Evolutionary conservation across 2,113 vertebrate species (phyloP), one percentile per base, ranked within the genome.

Genomic region (Chauna torquata): DNA sequence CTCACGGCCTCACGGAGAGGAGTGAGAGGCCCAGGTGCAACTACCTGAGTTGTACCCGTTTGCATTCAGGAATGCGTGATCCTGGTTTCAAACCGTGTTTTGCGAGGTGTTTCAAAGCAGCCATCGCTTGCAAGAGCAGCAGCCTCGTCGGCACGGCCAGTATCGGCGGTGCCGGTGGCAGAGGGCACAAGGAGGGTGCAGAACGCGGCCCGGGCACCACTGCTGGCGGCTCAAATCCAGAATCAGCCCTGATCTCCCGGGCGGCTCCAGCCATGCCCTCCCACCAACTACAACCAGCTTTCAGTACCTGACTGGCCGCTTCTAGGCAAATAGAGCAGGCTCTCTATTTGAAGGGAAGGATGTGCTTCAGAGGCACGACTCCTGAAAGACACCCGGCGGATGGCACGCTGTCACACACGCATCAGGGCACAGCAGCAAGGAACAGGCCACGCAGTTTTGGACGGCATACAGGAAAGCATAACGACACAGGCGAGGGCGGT

Each of bases 221-320:
- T 76, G 27, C 8, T 6, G n/a, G 59, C 27, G 25, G 10, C 62
- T 70, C 6, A 3, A 40, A 78, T 4, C 36, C 70, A 13, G 17
- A 44, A 6, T 6, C 38, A 3, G 1, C 45, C 62, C 58, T 1
- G 0, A 24, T 76, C 66, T 71, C 57, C 47, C 18, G 1, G 0
- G 0, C 0, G 0, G 30, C 59, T 84, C 49, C 0, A 38, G 24
- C 36, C 55, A 2, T 42, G 38, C 12, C 12, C 25, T 58, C 11
- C 62, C 45, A 15, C 11, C 23, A 10, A 1, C 9, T 40, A 57
- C 52, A n/a, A 82, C 4, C 50, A 40, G 1, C 19, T 3, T 57
- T 40, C 59, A 22, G 25, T 52, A 4, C 4, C 8, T 2, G 1
- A 3, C n/a, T 0, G 1, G 14, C 16, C 52, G 12, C 32, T 45